Evolutionary conservation across 2,888 invertebrate genomes (phyloP).

Genomic region (Andricus curvator): DNA sequence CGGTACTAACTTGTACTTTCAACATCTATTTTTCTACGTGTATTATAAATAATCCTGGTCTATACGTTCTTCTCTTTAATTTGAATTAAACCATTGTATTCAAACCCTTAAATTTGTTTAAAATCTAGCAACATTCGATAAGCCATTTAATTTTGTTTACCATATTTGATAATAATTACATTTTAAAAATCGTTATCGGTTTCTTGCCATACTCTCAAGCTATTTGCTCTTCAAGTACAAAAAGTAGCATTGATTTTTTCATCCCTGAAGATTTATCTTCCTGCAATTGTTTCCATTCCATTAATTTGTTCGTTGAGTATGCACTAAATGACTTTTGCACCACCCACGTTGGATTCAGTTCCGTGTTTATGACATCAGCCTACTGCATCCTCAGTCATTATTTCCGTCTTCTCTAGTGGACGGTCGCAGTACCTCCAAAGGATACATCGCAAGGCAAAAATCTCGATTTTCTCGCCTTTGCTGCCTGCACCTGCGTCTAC

Average conservation of each 20-base stretch:
- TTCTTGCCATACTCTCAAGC: neutral
- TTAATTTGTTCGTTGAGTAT: constrained; percentile 4
- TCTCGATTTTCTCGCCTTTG: constrained; percentile 19
- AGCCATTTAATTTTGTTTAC: too few species aligned
- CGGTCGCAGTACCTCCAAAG: neutral
- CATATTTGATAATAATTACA: too few species aligned
- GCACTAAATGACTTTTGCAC: constrained; percentile 14
- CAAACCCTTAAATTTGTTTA: too few species aligned
- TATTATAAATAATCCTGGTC: too few species aligned
- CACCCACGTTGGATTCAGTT: constrained; percentile 30
- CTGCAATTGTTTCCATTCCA: neutral
- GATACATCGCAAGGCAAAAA: constrained; percentile 12
- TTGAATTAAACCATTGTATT: too few species aligned
- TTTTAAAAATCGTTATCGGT: neutral
- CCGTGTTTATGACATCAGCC: constrained; percentile 36
- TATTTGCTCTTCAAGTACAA: neutral
- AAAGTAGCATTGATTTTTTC: constrained; percentile 2
- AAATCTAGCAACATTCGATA: too few species aligned
- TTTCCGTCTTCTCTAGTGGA: constrained; percentile 31
- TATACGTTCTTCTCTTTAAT: too few species aligned
- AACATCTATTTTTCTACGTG: too few species aligned
- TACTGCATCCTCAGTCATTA: constrained; percentile 33
- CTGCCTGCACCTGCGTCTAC: constrained; percentile 38
- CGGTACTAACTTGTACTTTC: too few species aligned
- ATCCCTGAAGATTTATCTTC: neutral